phyloP scores from a whole-genome alignment of 2,888 invertebrate genomes.

The Xanthorhoe spadicearia region DNA sequence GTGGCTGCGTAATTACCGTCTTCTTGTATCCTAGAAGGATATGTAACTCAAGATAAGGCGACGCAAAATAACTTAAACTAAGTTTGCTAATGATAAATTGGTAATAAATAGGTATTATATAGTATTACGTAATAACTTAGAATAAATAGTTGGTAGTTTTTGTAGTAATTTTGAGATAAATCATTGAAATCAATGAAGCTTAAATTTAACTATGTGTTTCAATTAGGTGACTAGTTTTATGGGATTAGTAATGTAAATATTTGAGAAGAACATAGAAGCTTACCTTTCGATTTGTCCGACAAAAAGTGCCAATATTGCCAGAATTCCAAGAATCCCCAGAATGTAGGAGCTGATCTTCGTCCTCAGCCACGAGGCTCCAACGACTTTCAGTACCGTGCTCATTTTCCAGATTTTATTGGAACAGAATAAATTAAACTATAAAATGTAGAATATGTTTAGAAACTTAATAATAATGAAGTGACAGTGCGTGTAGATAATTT shows the following conservation, averaged over 20 bases:
- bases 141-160: too few relatives aligned
- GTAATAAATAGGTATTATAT: too few relatives aligned
- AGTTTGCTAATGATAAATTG: neutral
- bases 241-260: neutral
- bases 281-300: slow-evolving; percentile 89
- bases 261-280: slow-evolving; percentile 37
- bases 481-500: slow-evolving; percentile 78
- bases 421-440: slow-evolving; percentile 66
- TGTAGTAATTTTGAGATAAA: too few relatives aligned
- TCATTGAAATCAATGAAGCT: too few relatives aligned
- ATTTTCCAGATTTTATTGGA: slow-evolving; percentile 55
- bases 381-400: slow-evolving; percentile 89
- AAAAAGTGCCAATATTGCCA: slow-evolving; percentile 88
- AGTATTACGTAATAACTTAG: too few relatives aligned
- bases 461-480: slow-evolving; percentile 85
- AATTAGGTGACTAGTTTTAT: too few relatives aligned
- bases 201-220: too few relatives aligned
- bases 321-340: slow-evolving; percentile 87
- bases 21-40: slow-evolving; percentile 83
- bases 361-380: slow-evolving; percentile 91
- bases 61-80: too few relatives aligned
- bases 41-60: slow-evolving; percentile 12
- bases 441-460: slow-evolving; percentile 80
- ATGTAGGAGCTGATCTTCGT: slow-evolving; percentile 90
- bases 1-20: slow-evolving; percentile 90